Percentiles rank a stretch among this genome's conserved stretches.
phyloP scores from a whole-genome alignment of 2,888 invertebrate species.

The Dynastes maya region DNA sequence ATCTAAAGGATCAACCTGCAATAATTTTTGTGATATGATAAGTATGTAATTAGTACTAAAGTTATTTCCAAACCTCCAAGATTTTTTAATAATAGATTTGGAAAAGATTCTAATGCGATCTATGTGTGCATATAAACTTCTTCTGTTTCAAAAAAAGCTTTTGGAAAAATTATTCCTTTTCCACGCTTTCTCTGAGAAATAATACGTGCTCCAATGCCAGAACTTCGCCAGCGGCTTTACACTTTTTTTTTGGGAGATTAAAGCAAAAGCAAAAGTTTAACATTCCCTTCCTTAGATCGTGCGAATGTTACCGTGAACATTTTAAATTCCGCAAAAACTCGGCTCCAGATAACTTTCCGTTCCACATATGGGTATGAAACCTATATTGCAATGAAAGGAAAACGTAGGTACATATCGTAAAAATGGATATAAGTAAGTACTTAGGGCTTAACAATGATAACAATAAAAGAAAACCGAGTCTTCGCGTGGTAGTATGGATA shows the following conservation, averaged over 20 bases:
- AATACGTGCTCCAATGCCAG: neutral
- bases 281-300: neutral
- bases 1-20: too few species aligned
- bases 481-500: constrained; percentile 13
- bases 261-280: constrained; percentile 12
- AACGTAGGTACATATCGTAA: constrained; percentile 15
- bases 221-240: neutral
- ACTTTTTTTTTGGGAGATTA: constrained; percentile 6
- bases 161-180: too few species aligned
- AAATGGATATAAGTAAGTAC: constrained; percentile 31
- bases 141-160: too few species aligned
- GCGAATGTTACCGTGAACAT: neutral
- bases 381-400: constrained; percentile 5
- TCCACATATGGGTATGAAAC: neutral
- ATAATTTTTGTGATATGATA: too few species aligned
- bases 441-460: constrained; percentile 29
- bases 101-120: too few species aligned
- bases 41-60: too few species aligned
- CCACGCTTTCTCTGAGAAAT: neutral
- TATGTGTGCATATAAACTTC: too few species aligned
- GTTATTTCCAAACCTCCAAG: too few species aligned
- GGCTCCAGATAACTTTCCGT: neutral
- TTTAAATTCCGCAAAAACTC: neutral
- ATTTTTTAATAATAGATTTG: too few species aligned
- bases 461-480: constrained; percentile 28